These are phyloP conservation scores for Hirtodrosophila histrioides DNA, from an alignment of 2,888 invertebrate genomes.

Conservation along the genomic window DNA sequence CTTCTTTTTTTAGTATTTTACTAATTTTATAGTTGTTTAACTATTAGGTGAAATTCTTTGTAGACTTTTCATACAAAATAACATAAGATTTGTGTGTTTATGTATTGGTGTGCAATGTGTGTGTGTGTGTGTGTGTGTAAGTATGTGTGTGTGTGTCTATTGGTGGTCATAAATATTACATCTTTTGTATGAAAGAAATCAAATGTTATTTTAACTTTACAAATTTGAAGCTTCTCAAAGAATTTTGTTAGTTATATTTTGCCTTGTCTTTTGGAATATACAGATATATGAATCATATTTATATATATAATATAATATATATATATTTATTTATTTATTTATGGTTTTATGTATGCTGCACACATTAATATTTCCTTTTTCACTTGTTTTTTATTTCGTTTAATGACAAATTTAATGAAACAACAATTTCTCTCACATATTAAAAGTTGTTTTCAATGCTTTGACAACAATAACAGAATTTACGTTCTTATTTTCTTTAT, in stretches of 20 bases:
- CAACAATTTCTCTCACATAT: constrained; percentile 68
- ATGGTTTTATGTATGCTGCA: constrained; percentile 17
- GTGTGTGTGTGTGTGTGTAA: constrained; percentile 29
- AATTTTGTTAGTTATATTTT: constrained; percentile 44
- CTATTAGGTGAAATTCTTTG: constrained; percentile 67
- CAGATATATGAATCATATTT: constrained; percentile 25
- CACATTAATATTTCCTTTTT: constrained; percentile 57
- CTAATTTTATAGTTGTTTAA: constrained; percentile 46
- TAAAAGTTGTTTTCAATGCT: constrained; percentile 55
- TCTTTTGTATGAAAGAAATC: constrained; percentile 26
- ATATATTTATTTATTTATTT: constrained; percentile 42
- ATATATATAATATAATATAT: constrained; percentile 44
- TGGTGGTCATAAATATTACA: constrained; percentile 53
- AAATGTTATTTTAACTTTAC: constrained; percentile 33
- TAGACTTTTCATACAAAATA: constrained; percentile 67
- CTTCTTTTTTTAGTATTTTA: constrained; percentile 28
- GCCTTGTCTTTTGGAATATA: constrained; percentile 21
- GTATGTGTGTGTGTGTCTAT: constrained; percentile 27
- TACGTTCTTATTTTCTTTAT: constrained; percentile 34
- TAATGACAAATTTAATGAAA: constrained; percentile 74
- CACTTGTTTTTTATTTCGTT: constrained; percentile 8
- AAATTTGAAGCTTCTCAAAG: constrained; percentile 48
- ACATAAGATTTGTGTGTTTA: constrained; percentile 59
- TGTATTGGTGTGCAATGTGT: constrained; percentile 11
- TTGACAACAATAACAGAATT: constrained; percentile 75